phyloP scores from a whole-genome alignment of 2,113 vertebrate genomes.

The Clarias magur region DNA sequence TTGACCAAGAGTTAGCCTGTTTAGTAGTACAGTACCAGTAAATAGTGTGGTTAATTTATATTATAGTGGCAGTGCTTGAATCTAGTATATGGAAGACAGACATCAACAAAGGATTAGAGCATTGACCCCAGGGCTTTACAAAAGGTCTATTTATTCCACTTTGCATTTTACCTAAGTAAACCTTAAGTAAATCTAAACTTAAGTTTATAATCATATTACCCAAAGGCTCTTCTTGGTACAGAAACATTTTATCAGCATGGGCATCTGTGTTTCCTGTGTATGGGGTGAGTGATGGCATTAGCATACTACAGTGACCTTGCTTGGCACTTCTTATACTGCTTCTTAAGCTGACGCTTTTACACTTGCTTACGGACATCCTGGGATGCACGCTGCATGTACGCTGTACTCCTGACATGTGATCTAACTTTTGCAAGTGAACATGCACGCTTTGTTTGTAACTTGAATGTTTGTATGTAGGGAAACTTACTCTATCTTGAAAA shows the following conservation, averaged over 20 bases:
- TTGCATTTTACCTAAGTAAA: background rate
- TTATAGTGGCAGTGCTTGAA: background rate
- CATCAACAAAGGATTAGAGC: background rate
- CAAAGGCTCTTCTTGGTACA: background rate
- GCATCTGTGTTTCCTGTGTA: background rate
- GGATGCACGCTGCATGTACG: too few species aligned
- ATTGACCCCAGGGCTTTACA: background rate
- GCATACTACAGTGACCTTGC: background rate
- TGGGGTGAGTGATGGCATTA: background rate
- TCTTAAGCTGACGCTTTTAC: too few species aligned
- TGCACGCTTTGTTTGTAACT: too few species aligned
- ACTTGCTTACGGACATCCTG: too few species aligned
- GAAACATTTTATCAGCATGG: background rate
- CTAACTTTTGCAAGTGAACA: too few species aligned
- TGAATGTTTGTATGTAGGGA: too few species aligned
- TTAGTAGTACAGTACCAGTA: background rate
- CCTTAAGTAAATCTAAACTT: too few species aligned
- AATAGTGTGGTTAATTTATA: background rate
- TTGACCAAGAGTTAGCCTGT: background rate
- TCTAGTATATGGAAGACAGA: background rate
- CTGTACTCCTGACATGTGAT: too few species aligned
- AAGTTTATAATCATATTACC: background rate
- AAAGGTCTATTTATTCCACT: background rate
- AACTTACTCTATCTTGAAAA: background rate
- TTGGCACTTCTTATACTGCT: too few species aligned